phyloP scores from a whole-genome alignment of 2,113 vertebrate genomes.

The Callaeas wilsoni region DNA sequence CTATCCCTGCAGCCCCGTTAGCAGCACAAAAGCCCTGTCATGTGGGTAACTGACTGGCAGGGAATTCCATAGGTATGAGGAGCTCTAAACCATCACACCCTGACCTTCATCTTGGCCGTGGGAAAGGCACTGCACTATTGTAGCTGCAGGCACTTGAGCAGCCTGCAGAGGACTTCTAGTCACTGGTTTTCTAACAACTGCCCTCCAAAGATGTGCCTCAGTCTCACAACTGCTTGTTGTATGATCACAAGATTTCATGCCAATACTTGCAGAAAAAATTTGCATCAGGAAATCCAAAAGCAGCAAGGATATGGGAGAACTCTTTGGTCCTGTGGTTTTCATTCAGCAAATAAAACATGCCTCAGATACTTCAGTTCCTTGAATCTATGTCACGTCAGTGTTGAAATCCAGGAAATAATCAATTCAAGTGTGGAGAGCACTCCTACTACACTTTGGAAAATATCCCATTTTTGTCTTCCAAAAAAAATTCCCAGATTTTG shows the following conservation, averaged over 20 bases:
- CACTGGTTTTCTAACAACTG: neutral
- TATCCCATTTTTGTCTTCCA: neutral
- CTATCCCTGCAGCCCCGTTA: neutral
- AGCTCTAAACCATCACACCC: neutral
- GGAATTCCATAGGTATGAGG: neutral
- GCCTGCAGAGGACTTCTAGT: neutral
- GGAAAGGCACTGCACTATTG: neutral
- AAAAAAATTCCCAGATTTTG: neutral
- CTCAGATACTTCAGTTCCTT: neutral
- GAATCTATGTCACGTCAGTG: neutral
- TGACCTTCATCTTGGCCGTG: neutral
- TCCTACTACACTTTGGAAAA: neutral
- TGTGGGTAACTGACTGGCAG: neutral
- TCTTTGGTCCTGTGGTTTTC: neutral
- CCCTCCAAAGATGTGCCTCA: neutral
- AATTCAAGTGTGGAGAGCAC: neutral
- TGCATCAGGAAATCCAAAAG: neutral
- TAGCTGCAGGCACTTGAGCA: neutral
- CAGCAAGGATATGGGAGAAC: neutral
- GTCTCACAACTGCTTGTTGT: neutral
- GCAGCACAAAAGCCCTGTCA: rapidly evolving
- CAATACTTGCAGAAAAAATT: neutral
- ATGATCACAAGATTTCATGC: rapidly evolving
- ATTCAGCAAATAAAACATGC: neutral
- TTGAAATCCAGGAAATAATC: neutral